Evolutionary conservation across 1,140 invertebrate species (phyloP), one percentile per base, ranked within the genome.

Genomic region (Diachasma alloeum): DNA sequence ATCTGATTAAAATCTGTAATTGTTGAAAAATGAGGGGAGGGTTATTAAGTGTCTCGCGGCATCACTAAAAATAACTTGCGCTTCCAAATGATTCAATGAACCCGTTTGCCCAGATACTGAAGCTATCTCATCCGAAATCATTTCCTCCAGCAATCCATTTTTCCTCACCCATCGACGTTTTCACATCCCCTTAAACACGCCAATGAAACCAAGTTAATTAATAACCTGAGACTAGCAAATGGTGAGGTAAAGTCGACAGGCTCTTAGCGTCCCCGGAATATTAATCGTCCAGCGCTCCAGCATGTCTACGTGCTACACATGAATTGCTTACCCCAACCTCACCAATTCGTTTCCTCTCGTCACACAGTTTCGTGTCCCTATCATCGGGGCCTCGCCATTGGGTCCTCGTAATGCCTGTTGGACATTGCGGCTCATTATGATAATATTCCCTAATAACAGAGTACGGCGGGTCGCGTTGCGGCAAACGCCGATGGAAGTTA

Each of bases 381-480:
- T 68, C 37, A 48, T 72, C 59, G 42, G 26, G 59, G 22, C 59
- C 59, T 68, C 48, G 46, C 13, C 37, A 31, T 44, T 36, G 39
- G 31, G 37, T 69, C 63, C 19, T 56, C 19, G 59, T 75, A 44
- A 36, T 63, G 31, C 46, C 24, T 75, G 37, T 56, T 76, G 74
- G 74, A 63, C 68, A 73, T 73, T 37, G 74, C 69, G 71, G 72
- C 68, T 75, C 72, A 80, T 80, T 78, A 80, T 74, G 77, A 80
- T 80, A 80, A 80, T 80, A 80, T 53, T 74, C 69, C 74, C 77
- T 80, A 80, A 80, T 80, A 80, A 80, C 56, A 80, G 63, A 70
- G 79, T 70, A 53, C n/a, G 17, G 2, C 59, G 67, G 46, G 72
- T 68, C 56, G 66, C 71, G 69, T 71, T 68, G 56, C 67, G 59